phyloP scores from a whole-genome alignment of 2,113 vertebrate species.

The Pluvialis apricaria region DNA sequence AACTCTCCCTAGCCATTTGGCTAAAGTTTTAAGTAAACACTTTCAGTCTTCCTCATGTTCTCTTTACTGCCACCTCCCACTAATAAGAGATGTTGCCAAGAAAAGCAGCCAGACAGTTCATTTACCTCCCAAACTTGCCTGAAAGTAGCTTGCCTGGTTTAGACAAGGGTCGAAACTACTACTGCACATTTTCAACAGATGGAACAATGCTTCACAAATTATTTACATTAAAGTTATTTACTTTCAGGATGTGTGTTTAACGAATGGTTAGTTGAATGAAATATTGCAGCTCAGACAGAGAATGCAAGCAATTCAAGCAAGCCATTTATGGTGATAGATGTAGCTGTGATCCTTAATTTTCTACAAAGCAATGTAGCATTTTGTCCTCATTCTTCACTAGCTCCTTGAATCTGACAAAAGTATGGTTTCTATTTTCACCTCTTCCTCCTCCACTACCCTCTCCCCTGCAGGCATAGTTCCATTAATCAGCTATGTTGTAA shows the following conservation, averaged over 20 bases:
- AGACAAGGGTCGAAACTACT: conserved; percentile 70
- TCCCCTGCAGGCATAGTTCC: neutral
- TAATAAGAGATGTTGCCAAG: conserved; percentile 71
- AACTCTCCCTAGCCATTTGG: conserved; percentile 75
- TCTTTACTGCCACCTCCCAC: conserved; percentile 76
- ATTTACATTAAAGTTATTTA: conserved; percentile 68
- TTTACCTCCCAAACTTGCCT: conserved; percentile 75
- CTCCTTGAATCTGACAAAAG: conserved; percentile 46
- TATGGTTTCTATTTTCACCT: conserved; percentile 56
- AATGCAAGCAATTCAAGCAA: conserved; percentile 55
- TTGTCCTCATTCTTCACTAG: conserved; percentile 47
- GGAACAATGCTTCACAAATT: conserved; percentile 67
- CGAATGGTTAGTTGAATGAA: conserved; percentile 65
- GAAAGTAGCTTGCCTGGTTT: conserved; percentile 72
- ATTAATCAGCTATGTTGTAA: conserved; percentile 4
- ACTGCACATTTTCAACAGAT: conserved; percentile 73
- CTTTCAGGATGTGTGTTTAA: conserved; percentile 70
- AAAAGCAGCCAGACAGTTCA: conserved; percentile 78
- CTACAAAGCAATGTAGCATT: conserved; percentile 31
- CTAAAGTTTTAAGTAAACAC: conserved; percentile 79
- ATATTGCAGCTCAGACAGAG: conserved; percentile 55
- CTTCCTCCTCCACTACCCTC: neutral
- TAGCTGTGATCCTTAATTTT: conserved; percentile 50
- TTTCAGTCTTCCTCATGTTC: conserved; percentile 74
- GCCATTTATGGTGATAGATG: conserved; percentile 68